These are phyloP conservation scores for Patella pellucida DNA, from an alignment of 2,888 invertebrate species.

Conservation along the genomic window DNA sequence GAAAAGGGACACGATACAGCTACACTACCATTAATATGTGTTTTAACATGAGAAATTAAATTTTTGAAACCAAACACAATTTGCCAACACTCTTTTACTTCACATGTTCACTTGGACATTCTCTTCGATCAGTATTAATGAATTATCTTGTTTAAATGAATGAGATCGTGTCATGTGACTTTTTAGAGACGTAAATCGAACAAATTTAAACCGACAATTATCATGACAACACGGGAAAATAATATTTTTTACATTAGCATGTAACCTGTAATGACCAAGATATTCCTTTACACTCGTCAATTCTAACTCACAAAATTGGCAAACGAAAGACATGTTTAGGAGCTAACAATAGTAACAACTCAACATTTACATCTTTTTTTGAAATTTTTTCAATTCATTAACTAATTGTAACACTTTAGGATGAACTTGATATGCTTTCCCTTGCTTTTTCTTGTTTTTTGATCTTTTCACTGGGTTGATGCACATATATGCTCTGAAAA, in stretches of 20 bases:
- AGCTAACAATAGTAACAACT: neutral
- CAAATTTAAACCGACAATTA: neutral
- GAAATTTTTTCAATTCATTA: neutral
- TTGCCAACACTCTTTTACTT: neutral
- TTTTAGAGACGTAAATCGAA: neutral
- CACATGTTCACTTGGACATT: neutral
- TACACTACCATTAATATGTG: neutral
- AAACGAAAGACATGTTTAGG: neutral
- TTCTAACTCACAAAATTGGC: neutral
- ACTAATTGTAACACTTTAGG: neutral
- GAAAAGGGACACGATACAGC: neutral
- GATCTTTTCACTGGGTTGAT: neutral
- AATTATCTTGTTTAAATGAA: neutral
- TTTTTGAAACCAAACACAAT: neutral
- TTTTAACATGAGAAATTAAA: neutral
- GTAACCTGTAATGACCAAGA: neutral
- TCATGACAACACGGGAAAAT: neutral
- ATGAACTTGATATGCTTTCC: neutral
- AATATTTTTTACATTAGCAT: neutral
- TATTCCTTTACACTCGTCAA: neutral
- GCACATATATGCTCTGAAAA: neutral
- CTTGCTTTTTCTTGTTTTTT: neutral
- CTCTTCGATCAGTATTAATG: neutral
- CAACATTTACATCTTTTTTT: neutral
- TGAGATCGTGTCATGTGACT: neutral